Evolutionary conservation across 35 echinoderm and acorn worm species (phyloP).

Genomic region (Heliocidaris erythrogramma): DNA sequence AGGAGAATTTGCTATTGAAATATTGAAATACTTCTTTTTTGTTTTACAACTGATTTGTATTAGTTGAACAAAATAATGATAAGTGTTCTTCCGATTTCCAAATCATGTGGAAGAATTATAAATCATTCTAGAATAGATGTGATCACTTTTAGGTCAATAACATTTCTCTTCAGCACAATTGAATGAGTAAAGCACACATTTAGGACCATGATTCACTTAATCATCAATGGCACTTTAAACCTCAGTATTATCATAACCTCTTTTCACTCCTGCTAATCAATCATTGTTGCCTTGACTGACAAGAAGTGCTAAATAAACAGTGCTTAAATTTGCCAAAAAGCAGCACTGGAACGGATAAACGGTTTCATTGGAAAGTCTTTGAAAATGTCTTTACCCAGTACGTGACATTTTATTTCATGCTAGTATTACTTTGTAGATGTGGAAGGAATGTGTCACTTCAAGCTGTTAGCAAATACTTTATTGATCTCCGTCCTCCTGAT

Average conservation of each 20-base stretch:
- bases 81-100: neutral
- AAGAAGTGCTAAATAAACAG: neutral
- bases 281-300: neutral
- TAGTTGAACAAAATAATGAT: neutral
- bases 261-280: neutral
- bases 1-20: neutral
- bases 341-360: too few relatives aligned
- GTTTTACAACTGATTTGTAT: neutral
- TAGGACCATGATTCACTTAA: neutral
- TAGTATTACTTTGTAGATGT: neutral
- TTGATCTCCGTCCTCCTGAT: neutral
- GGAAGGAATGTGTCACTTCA: neutral
- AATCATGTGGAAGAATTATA: neutral
- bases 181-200: neutral
- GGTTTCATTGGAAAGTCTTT: neutral
- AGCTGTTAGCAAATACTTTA: neutral
- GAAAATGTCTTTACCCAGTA: neutral
- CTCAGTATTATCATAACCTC: neutral
- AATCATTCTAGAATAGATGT: neutral
- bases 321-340: neutral
- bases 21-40: neutral
- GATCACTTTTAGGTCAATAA: too few relatives aligned
- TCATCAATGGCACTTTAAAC: neutral
- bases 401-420: neutral
- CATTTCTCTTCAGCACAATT: too few relatives aligned